Conservation (phyloP, 2,113 vertebrate genomes). For the Podiceps cristatus region DNA sequence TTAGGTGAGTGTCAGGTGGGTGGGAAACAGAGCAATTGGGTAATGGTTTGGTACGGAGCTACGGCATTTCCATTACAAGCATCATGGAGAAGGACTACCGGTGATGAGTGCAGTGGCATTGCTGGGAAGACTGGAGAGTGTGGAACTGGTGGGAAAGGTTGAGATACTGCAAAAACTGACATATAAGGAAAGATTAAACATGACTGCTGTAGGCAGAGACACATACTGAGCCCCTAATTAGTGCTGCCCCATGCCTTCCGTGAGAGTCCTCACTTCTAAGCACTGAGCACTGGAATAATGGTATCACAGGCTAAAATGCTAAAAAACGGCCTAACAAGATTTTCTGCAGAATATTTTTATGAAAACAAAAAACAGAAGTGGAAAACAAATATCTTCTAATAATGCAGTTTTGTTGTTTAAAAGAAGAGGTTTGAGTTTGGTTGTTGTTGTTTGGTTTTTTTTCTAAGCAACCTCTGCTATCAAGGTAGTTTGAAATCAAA, state of each 20-base stretch:
- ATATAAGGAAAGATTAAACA: slow-evolving; percentile 14
- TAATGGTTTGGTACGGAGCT: background rate
- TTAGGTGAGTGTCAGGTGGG: background rate
- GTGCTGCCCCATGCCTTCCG: background rate
- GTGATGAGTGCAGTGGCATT: background rate
- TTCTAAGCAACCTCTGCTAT: background rate
- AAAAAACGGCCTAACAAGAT: background rate
- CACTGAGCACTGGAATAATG: background rate
- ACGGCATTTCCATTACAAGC: background rate
- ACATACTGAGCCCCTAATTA: background rate
- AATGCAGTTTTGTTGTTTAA: background rate
- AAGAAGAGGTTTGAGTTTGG: background rate
- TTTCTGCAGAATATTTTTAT: background rate
- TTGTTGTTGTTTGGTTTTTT: too few relatives aligned
- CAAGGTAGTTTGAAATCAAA: background rate
- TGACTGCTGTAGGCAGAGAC: background rate
- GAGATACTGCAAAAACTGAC: background rate
- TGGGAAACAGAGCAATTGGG: background rate
- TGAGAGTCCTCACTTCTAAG: background rate
- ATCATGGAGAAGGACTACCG: background rate
- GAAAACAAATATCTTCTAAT: background rate
- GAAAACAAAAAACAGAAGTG: background rate
- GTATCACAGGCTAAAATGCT: background rate
- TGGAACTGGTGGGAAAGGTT: background rate
- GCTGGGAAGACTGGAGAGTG: background rate